phyloP scores from a whole-genome alignment of 2,888 invertebrate genomes.

The Agriopis leucophaearia region DNA sequence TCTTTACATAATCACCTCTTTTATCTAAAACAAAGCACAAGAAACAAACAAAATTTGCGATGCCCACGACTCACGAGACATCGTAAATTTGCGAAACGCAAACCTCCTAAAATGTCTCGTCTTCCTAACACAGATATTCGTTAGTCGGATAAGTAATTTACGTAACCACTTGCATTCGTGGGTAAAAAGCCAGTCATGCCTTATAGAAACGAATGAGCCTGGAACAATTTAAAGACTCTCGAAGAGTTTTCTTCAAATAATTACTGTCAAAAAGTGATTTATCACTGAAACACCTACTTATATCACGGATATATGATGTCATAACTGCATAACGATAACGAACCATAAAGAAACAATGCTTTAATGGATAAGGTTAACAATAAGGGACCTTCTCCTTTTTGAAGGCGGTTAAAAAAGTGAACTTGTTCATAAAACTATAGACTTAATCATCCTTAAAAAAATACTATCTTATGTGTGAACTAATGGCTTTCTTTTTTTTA shows the following conservation, averaged over 20 bases:
- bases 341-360: not conserved
- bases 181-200: conserved; percentile 41
- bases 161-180: conserved; percentile 38
- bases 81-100: conserved; percentile 42
- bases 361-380: not conserved
- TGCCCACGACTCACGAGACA: conserved; percentile 28
- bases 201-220: conserved; percentile 24
- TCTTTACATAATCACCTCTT: conserved; percentile 18
- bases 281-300: conserved; percentile 18
- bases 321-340: not conserved
- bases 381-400: no score
- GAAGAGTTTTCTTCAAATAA: conserved; percentile 21
- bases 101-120: conserved; percentile 44
- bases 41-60: conserved; percentile 27
- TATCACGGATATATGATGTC: conserved; percentile 11
- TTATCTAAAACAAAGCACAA: conserved; percentile 22
- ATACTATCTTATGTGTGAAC: not conserved
- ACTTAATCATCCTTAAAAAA: not conserved
- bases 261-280: conserved; percentile 37
- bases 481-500: conserved; percentile 20
- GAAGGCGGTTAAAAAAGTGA: not conserved
- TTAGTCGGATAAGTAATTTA: conserved; percentile 36
- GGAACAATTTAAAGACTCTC: conserved; percentile 28
- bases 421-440: not conserved
- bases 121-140: conserved; percentile 41